Percentiles rank a stretch among this genome's conserved stretches.
phyloP scores from a whole-genome alignment of 2,888 invertebrate species.

The Oligia strigilis region DNA sequence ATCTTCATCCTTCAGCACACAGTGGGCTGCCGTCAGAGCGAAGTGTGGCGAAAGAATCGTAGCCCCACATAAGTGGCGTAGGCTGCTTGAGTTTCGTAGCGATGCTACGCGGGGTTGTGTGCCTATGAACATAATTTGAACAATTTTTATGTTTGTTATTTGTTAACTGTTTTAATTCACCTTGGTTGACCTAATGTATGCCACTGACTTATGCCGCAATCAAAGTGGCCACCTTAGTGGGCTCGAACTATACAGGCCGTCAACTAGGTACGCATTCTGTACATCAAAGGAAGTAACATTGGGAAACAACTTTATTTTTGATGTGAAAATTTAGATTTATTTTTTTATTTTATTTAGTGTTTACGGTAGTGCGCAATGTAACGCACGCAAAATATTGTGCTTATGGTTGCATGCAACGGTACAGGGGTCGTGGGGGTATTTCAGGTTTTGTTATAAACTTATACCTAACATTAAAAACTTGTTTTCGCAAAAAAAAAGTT shows the following conservation, averaged over 20 bases:
- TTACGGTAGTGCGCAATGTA: background rate
- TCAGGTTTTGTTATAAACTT: no score
- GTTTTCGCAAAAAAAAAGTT: no score
- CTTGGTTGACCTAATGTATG: background rate
- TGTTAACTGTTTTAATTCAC: no score
- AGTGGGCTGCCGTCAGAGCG: conserved; percentile 87
- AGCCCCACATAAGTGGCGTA: conserved; percentile 82
- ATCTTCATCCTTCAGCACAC: conserved; percentile 70
- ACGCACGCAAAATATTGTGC: background rate
- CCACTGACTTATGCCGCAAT: background rate
- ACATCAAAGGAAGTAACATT: background rate
- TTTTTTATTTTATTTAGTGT: no score
- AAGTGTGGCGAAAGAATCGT: conserved; percentile 75
- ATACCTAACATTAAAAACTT: no score
- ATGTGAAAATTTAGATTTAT: no score
- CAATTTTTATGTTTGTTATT: background rate
- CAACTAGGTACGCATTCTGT: background rate
- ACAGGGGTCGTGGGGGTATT: background rate
- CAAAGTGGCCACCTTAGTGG: background rate
- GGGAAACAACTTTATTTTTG: background rate
- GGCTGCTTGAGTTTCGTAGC: conserved; percentile 73
- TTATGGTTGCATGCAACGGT: background rate
- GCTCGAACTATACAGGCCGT: background rate
- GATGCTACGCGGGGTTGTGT: conserved; percentile 79
- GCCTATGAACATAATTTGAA: conserved; percentile 69